Evolutionary conservation across 1,140 invertebrate genomes (phyloP).

Genomic region (Caenorhabditis brenneri): DNA sequence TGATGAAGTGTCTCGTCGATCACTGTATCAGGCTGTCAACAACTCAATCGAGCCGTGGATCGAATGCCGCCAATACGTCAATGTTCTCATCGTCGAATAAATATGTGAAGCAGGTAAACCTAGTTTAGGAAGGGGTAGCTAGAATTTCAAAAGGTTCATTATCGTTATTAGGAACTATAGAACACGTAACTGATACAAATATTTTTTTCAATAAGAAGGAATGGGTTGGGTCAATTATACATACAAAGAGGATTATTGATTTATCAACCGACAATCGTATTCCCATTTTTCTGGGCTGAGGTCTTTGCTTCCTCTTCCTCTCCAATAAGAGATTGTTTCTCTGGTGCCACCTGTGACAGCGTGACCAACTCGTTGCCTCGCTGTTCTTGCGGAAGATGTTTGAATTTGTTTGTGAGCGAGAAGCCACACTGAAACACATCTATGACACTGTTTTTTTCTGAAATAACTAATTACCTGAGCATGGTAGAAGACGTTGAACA

Average conservation of each 20-base stretch:
- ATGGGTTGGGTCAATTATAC: too few relatives aligned
- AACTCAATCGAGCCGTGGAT: slow-evolving; percentile 14
- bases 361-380: neutral
- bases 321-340: neutral
- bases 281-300: too few relatives aligned
- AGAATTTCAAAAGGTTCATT: too few relatives aligned
- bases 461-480: slow-evolving; percentile 49
- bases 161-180: too few relatives aligned
- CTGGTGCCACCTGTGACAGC: neutral
- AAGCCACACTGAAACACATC: neutral
- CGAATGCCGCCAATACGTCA: neutral
- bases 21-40: slow-evolving; percentile 9
- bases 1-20: slow-evolving; percentile 46
- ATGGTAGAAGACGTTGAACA: slow-evolving; percentile 58
- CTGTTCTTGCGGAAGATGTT: neutral
- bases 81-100: slow-evolving; percentile 3
- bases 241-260: too few relatives aligned
- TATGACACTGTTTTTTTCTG: neutral
- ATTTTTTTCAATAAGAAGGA: too few relatives aligned
- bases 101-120: neutral
- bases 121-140: too few relatives aligned
- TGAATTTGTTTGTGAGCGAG: neutral
- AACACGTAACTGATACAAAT: too few relatives aligned
- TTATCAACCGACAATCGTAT: too few relatives aligned
- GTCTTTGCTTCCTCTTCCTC: neutral